Percentiles rank a stretch among this genome's conserved stretches.
Conservation (phyloP, 64 coral and sea anemone species). For the Actinia tenebrosa region DNA sequence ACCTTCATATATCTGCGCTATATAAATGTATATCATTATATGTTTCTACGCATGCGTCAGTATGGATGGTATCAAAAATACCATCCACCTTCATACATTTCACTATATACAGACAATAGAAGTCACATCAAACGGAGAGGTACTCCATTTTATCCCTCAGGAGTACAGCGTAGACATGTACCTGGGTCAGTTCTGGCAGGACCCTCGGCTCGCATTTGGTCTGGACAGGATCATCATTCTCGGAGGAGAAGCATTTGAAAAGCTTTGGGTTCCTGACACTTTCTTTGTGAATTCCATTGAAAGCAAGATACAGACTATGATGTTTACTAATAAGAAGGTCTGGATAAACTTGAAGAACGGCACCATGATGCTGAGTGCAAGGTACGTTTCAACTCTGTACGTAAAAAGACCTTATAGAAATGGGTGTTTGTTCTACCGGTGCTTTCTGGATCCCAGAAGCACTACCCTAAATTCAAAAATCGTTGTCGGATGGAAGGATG, state of each 20-base stretch:
- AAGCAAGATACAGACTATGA: constrained; percentile 76
- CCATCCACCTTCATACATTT: neutral
- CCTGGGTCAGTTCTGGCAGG: constrained; percentile 83
- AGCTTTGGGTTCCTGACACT: constrained; percentile 80
- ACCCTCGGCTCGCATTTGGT: constrained; percentile 79
- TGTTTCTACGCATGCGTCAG: neutral
- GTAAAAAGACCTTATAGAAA: neutral
- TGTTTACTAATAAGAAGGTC: constrained; percentile 86
- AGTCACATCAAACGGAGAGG: neutral
- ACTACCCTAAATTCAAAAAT: too few species aligned
- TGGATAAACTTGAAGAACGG: constrained; percentile 84
- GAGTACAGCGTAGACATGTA: constrained; percentile 81
- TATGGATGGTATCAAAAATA: neutral
- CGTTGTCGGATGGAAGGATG: too few species aligned
- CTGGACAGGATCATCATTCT: constrained; percentile 73
- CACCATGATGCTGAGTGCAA: constrained; percentile 82
- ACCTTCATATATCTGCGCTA: too few species aligned
- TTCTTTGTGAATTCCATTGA: constrained; percentile 93
- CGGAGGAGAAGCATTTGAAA: constrained; percentile 69
- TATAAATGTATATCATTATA: too few species aligned
- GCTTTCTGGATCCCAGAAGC: too few species aligned
- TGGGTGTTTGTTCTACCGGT: too few species aligned
- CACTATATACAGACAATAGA: too few species aligned
- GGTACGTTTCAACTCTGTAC: constrained; percentile 19
- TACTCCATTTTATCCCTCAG: constrained; percentile 20